Conservation (phyloP, 2,113 vertebrate genomes). For the Mesoclemmys tuberculata region DNA sequence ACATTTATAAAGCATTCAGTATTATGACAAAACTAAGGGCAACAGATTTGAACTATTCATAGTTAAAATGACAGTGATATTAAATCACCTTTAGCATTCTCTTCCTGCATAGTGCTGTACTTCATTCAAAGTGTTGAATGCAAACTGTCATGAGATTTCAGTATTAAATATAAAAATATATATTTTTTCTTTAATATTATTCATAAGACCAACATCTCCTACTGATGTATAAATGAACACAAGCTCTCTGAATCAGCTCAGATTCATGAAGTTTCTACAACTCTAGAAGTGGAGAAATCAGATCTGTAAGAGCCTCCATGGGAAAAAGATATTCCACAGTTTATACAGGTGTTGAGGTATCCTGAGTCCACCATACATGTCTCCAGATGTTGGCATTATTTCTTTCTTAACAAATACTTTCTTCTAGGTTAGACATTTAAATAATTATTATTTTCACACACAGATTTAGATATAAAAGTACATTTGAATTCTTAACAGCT, state of each 20-base stretch:
- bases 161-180: not conserved
- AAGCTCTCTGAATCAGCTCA: not conserved
- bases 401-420: slow-evolving; percentile 15
- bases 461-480: slow-evolving; percentile 16
- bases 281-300: not conserved
- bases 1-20: not conserved
- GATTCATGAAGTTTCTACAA: not conserved
- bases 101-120: not conserved
- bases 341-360: not conserved
- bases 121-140: not conserved
- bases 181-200: not conserved
- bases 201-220: not conserved
- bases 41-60: not conserved
- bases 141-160: not conserved
- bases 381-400: not conserved
- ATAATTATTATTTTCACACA: slow-evolving; percentile 19
- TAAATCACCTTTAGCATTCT: not conserved
- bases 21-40: not conserved
- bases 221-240: not conserved
- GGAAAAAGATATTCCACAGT: not conserved
- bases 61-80: not conserved
- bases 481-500: not conserved
- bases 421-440: slow-evolving; percentile 4
- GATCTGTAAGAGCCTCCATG: not conserved
- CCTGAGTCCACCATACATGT: not conserved